Evolutionary conservation across 37 sponge, comb jelly and placozoan species (phyloP).

Genomic region (Hormiphora californensis): DNA sequence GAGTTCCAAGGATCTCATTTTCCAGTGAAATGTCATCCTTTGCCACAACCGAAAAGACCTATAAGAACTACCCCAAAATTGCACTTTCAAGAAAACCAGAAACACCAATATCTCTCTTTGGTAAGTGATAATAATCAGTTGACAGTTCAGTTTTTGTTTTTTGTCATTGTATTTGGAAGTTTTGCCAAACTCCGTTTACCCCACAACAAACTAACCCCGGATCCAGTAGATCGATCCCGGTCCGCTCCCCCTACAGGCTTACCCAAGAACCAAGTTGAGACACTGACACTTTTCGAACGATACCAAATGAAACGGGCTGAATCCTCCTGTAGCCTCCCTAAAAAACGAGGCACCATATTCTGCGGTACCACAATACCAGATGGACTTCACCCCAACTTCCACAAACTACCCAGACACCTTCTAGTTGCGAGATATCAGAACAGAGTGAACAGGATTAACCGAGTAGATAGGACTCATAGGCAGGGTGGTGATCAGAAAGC

Average conservation of each 20-base stretch:
- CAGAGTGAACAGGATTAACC: background rate
- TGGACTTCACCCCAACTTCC: conserved; percentile 7
- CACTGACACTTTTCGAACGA: background rate
- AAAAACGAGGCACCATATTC: conserved; percentile 3
- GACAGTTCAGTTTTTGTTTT: background rate
- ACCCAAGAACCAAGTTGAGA: background rate
- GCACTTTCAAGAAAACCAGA: background rate
- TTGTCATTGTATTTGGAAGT: no score
- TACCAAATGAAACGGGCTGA: conserved; percentile 13
- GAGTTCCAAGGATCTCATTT: background rate
- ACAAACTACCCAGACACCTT: background rate
- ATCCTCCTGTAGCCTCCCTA: no score
- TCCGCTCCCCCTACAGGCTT: background rate
- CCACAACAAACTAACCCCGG: no score
- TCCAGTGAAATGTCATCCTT: background rate
- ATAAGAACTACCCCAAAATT: background rate
- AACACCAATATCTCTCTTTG: conserved; percentile 2
- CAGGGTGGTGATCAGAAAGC: no score
- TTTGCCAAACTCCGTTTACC: no score
- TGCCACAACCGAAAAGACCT: background rate
- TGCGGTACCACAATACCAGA: background rate
- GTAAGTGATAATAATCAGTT: background rate
- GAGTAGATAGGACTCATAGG: no score
- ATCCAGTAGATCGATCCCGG: no score
- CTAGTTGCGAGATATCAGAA: background rate